These are phyloP conservation scores for Psittacula cyanocephala DNA, from an alignment of 2,113 vertebrate genomes.

Conservation along the genomic window DNA sequence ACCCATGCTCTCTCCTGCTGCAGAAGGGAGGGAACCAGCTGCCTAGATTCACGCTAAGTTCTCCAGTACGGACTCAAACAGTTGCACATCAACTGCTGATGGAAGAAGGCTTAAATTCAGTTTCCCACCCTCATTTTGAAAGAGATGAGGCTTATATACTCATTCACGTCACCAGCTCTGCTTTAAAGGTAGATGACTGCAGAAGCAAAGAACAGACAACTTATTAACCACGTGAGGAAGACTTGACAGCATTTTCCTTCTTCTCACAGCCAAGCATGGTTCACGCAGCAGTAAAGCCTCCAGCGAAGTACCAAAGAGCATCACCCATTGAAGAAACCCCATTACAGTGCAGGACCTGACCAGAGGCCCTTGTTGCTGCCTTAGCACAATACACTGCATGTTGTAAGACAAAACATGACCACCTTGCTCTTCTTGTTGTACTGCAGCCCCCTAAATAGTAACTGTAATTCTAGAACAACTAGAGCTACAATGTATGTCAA, in stretches of 20 bases:
- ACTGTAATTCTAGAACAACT: background rate
- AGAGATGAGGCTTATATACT: background rate
- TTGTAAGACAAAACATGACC: accelerated
- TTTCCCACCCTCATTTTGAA: background rate
- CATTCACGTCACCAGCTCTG: background rate
- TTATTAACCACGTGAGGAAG: background rate
- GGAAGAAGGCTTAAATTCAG: background rate
- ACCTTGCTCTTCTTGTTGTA: background rate
- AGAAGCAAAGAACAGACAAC: background rate
- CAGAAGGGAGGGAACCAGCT: background rate
- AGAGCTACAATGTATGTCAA: background rate
- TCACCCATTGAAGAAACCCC: background rate
- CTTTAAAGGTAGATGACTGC: background rate
- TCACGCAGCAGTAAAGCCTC: background rate
- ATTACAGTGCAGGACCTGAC: background rate
- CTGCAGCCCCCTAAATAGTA: background rate
- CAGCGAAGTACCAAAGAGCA: background rate
- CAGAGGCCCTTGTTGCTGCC: background rate
- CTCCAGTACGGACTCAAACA: background rate
- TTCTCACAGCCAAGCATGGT: background rate
- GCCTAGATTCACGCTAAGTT: background rate
- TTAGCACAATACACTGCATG: background rate
- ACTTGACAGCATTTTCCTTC: background rate
- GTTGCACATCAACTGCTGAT: background rate
- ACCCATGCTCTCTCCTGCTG: background rate